Conservation (phyloP, 2,113 vertebrate genomes). For the Gymnarchus niloticus region DNA sequence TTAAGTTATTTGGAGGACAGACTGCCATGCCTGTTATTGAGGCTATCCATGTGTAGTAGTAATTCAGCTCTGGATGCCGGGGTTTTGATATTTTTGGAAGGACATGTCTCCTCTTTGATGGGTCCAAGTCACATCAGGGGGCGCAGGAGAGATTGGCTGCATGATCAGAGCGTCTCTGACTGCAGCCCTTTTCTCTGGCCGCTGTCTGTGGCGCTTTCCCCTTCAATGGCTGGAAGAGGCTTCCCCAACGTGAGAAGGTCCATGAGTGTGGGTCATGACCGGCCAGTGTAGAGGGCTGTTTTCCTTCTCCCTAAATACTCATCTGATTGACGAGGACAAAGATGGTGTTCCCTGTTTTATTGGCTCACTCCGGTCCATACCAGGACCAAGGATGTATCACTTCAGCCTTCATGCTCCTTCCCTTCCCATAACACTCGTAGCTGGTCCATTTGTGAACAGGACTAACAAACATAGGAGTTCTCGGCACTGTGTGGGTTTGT, state of each 20-base stretch:
- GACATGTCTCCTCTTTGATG: not conserved
- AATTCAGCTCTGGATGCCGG: not conserved
- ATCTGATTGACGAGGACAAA: not conserved
- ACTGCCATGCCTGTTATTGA: not conserved
- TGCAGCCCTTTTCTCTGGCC: not conserved
- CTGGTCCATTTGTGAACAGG: not conserved
- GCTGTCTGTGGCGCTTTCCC: not conserved
- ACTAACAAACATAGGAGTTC: not conserved
- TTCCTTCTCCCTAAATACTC: not conserved
- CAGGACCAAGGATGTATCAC: not conserved
- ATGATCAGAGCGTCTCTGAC: not conserved
- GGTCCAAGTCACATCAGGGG: not conserved
- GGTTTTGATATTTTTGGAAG: not conserved
- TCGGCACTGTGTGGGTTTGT: not conserved
- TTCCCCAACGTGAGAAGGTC: not conserved
- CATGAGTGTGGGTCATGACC: too few relatives aligned
- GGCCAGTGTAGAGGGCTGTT: not conserved
- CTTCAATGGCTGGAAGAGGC: not conserved
- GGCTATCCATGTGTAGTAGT: not conserved
- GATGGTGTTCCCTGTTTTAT: not conserved
- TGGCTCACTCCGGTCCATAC: not conserved
- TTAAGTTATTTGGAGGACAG: not conserved
- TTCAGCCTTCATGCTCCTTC: not conserved
- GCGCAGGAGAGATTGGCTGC: not conserved
- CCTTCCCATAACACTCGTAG: not conserved